Base-by-base conservation (phyloP, 30 jellyfish, hydroid and myxozoan species). In the Turritopsis rubra region DNA sequence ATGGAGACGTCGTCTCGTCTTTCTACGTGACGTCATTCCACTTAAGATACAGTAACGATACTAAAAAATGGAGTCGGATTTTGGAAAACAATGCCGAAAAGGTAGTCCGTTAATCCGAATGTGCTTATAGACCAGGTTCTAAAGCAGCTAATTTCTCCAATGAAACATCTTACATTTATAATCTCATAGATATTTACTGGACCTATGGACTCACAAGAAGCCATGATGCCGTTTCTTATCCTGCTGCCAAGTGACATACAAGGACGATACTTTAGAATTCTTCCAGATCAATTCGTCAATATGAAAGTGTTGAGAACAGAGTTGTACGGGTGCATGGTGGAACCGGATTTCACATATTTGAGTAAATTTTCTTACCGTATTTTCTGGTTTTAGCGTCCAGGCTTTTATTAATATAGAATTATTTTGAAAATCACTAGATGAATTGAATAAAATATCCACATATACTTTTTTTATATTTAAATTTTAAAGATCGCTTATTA, bases 281-380 rank as follows among this genome's bases (percentile, higher is more conserved):
- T 80, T 60, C 97, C 95, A 8, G 87, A 72, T 20, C 83, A 75
- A 29, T 85, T 70, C 66, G 53, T 29, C 70, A 72, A 75, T 75
- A 30, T 78, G 79, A 85, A 80, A 18, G 91, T 81, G 20, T 83
- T 89, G 3, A 72, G 94, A 21, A 89, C 81, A 87, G 97, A 89
- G 52, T 73, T 85, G 29, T 89, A 89, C 52, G 97, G 97, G 17
- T 89, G 97, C 70, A 82, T 82, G n/a, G 73, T 90, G 16, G 97
- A 89, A 74, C 93, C 93, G 16, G 29, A 52, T 16, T 71, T 73
- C 28, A 22, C 84, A 8, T 75, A 83, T 52, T 28, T 22, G 72
- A 8, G 81, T 72, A 22, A 41, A 13, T n/a, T n/a, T n/a, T n/a
- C n/a, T n/a, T n/a, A n/a, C n/a, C n/a, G n/a, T n/a, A n/a, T n/a